These are phyloP conservation scores for Gadopsis marmoratus DNA, from an alignment of 2,797 vertebrate species.

Conservation along the genomic window DNA sequence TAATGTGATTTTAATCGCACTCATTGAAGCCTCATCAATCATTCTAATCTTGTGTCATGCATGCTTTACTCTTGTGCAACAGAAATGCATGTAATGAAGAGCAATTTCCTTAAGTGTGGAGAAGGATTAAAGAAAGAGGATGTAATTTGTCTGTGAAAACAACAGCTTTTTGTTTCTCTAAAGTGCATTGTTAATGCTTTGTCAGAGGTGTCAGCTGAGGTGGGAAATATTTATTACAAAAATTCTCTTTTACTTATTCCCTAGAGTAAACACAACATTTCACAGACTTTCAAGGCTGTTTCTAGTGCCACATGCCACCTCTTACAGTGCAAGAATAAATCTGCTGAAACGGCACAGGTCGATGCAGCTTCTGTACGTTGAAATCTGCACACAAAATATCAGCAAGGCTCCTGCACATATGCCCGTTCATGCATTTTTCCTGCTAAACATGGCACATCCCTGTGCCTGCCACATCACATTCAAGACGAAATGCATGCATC, in stretches of 20 bases:
- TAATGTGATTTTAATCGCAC: slow-evolving; percentile 77
- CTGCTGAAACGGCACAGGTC: slow-evolving; percentile 17
- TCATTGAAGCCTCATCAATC: slow-evolving; percentile 72
- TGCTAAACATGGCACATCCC: not conserved
- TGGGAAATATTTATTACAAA: not conserved
- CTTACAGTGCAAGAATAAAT: slow-evolving; percentile 25
- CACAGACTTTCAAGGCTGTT: not conserved
- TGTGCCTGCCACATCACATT: slow-evolving; percentile 12
- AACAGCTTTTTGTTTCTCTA: not conserved
- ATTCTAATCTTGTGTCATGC: slow-evolving; percentile 43
- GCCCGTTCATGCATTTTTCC: not conserved
- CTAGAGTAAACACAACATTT: slow-evolving; percentile 13
- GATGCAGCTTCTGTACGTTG: not conserved
- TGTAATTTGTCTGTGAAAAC: slow-evolving; percentile 1
- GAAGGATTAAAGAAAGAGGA: slow-evolving; percentile 5
- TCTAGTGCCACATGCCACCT: slow-evolving; percentile 5
- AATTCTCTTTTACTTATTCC: not conserved
- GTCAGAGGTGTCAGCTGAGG: not conserved
- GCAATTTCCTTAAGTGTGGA: slow-evolving; percentile 15
- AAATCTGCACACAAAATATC: slow-evolving; percentile 3
- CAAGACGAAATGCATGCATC: not conserved
- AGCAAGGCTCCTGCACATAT: slow-evolving; percentile 8
- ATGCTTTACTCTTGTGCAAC: not conserved
- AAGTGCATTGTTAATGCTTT: not conserved
- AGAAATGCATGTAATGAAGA: slow-evolving; percentile 18